A percentile compares a stretch with the other conserved stretches of the same genome.
Conservation (phyloP, 2,113 vertebrate genomes). For the Carassius auratus region DNA sequence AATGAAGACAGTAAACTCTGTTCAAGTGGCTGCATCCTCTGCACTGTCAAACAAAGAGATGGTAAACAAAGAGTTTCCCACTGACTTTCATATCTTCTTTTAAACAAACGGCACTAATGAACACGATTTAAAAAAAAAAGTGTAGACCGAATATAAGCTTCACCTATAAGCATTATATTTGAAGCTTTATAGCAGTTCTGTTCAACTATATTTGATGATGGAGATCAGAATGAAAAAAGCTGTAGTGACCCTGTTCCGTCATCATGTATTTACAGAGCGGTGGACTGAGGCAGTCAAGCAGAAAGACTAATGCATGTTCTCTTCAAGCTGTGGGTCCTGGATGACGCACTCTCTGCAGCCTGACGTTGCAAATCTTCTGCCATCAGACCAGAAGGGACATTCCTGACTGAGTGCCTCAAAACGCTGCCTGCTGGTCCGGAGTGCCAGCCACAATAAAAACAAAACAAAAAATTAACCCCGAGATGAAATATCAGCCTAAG, state of each 20-base stretch:
- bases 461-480: not conserved
- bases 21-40: no score
- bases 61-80: no score
- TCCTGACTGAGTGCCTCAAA: constrained; percentile 40
- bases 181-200: not conserved
- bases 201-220: constrained; percentile 28
- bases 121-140: not conserved
- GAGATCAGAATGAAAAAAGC: constrained; percentile 31
- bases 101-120: not conserved
- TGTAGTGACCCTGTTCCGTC: constrained; percentile 70
- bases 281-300: constrained; percentile 54
- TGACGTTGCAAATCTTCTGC: constrained; percentile 42
- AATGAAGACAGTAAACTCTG: not conserved
- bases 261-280: constrained; percentile 61
- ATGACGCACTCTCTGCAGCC: constrained; percentile 38
- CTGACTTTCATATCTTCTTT: no score
- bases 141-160: not conserved
- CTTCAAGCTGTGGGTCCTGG: constrained; percentile 44
- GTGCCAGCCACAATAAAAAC: not conserved
- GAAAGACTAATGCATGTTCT: constrained; percentile 62
- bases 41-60: no score
- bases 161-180: not conserved
- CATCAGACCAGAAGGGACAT: constrained; percentile 40
- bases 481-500: not conserved
- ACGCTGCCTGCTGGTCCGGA: constrained; percentile 21